Percentiles rank a stretch among this genome's conserved stretches.
Conservation (phyloP, 2,797 vertebrate genomes). For the Pitangus sulphuratus region DNA sequence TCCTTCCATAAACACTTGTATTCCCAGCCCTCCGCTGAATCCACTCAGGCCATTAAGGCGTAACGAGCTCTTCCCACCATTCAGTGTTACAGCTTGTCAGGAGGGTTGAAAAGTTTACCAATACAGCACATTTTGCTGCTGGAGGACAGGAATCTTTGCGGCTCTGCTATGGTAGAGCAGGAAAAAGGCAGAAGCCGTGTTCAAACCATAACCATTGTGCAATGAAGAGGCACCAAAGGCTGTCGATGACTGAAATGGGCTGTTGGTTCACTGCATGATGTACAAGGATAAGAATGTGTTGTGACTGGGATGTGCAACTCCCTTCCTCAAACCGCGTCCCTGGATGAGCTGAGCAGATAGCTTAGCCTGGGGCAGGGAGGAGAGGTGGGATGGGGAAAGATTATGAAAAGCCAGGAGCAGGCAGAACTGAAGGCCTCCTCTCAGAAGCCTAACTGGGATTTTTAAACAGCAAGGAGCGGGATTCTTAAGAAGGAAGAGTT, state of each 20-base stretch:
- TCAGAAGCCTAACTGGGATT: background rate
- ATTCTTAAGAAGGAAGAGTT: background rate
- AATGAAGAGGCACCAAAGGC: background rate
- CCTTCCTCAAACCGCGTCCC: background rate
- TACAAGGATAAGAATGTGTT: constrained; percentile 6
- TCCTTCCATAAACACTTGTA: constrained; percentile 21
- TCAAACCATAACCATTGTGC: background rate
- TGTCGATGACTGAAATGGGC: background rate
- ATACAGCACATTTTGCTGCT: background rate
- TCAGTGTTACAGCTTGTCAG: too few relatives aligned
- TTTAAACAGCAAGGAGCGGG: background rate
- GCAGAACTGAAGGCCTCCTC: background rate
- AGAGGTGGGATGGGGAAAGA: background rate
- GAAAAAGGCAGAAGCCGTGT: fast-evolving
- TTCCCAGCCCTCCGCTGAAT: background rate
- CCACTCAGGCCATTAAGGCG: background rate
- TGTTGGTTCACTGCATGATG: background rate
- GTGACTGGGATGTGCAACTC: background rate
- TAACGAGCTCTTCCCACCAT: background rate
- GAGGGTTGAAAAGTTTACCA: background rate
- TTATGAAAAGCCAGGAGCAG: background rate
- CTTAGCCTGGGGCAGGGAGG: background rate
- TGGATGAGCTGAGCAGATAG: background rate
- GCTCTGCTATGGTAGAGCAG: background rate
- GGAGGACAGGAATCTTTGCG: background rate